These are phyloP conservation scores for Heliothis subflexa DNA, from an alignment of 1,140 invertebrate genomes.

Conservation along the genomic window DNA sequence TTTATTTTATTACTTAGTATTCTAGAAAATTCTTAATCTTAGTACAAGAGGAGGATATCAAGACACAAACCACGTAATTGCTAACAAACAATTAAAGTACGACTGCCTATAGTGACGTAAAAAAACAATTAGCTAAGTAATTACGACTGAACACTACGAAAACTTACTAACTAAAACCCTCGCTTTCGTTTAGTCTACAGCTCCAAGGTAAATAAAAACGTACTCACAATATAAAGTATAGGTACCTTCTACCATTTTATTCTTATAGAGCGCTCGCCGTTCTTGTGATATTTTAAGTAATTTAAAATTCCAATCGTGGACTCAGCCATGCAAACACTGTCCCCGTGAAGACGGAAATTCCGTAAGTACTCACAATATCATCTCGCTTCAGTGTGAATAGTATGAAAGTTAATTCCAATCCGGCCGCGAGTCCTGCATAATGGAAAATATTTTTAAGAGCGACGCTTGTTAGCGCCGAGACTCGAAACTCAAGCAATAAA, in stretches of 20 bases:
- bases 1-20: slow-evolving; percentile 22
- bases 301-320: slow-evolving; percentile 39
- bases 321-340: slow-evolving; percentile 34
- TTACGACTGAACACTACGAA: neutral
- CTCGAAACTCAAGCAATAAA: slow-evolving; percentile 63
- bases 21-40: slow-evolving; percentile 22
- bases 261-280: neutral
- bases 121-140: slow-evolving; percentile 24
- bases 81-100: neutral
- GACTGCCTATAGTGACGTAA: neutral
- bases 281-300: slow-evolving; percentile 31
- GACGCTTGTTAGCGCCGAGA: slow-evolving; percentile 65
- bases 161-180: slow-evolving; percentile 23
- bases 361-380: slow-evolving; percentile 68
- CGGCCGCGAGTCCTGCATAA: slow-evolving; percentile 59
- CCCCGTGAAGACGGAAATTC: slow-evolving; percentile 43
- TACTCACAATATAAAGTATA: neutral
- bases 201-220: slow-evolving; percentile 11
- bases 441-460: slow-evolving; percentile 65
- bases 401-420: slow-evolving; percentile 65
- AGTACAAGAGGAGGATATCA: neutral
- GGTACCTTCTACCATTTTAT: neutral
- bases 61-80: too few relatives aligned
- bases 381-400: slow-evolving; percentile 65
- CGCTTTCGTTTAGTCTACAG: neutral